Evolutionary conservation across 2,113 vertebrate species (phyloP), one percentile per base, ranked within the genome.

Genomic region (Xiphophorus couchianus): DNA sequence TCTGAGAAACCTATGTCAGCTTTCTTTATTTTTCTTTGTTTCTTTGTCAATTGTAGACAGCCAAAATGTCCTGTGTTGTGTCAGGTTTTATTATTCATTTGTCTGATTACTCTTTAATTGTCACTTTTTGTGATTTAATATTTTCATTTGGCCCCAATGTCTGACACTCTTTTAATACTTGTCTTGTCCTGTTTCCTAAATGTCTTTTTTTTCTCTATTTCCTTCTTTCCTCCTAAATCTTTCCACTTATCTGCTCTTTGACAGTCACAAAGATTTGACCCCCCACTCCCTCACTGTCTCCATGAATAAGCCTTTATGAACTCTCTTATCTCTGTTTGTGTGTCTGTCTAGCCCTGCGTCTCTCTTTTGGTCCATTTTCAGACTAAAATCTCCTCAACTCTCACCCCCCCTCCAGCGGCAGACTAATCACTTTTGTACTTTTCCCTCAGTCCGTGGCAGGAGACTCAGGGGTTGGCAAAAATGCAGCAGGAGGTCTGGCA

Each of bases 361-460:
- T 74, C 66, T 86, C 76, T 74, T 74, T 73, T 42, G 69, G 78
- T 85, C 85, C 84, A 73, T 86, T 81, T 80, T 84, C 83, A 86
- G 77, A 48, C 44, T 48, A 17, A 19, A 48, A 48, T 19, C 44
- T 17, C 44, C 44, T 4, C 44, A 19, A 15, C 44, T 6, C 70
- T 69, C 78, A 65, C 75, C 80, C 83, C 74, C 69, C 73, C 88
- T 80, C 78, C 78, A 66, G 85, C 66, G 9, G 65, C 88, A 87
- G 33, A n/a, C 85, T 93, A 93, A 94, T 93, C 83, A 88, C 90
- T 89, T 93, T 92, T 93, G 90, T 93, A 83, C 88, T 93, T 93
- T 91, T 91, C 83, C 87, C 90, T 60, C 78, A 86, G 89, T 78
- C 89, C 86, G 30, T 91, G 88, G 83, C 86, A 68, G 88, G 85